These are phyloP conservation scores for Condylura cristata DNA, from an alignment of 2,113 vertebrate species.

Conservation along the genomic window DNA sequence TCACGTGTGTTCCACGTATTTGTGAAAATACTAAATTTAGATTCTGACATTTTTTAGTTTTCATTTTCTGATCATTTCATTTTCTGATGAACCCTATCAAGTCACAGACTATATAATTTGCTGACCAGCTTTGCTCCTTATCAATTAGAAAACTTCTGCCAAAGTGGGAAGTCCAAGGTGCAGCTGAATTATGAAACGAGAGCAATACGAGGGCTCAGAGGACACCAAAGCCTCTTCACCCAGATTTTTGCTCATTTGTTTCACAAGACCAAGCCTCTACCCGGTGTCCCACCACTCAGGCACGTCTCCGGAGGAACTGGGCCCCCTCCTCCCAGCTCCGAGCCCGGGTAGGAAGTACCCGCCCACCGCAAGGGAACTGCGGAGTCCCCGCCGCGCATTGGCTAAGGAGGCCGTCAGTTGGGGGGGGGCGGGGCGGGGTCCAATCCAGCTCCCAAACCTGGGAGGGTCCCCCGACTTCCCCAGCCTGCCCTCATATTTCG, in stretches of 20 bases:
- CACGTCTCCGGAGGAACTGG: not conserved
- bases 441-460: rapidly evolving
- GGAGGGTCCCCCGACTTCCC: rapidly evolving
- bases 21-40: not conserved
- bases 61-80: not conserved
- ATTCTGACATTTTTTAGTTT: not conserved
- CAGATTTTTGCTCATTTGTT: no score
- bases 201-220: rapidly evolving
- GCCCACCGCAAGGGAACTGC: not conserved
- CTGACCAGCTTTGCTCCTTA: not conserved
- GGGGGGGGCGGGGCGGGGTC: not conserved
- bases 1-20: not conserved
- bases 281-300: rapidly evolving
- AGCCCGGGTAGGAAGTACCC: conserved; percentile 60
- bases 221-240: not conserved
- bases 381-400: conserved; percentile 21
- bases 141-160: not conserved
- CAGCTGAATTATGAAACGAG: not conserved
- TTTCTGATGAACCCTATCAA: not conserved
- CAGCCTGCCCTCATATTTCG: not conserved
- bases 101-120: not conserved
- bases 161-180: not conserved
- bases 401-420: not conserved
- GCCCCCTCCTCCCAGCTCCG: rapidly evolving
- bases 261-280: not conserved